phyloP scores from a whole-genome alignment of 1,140 invertebrate species.

The Helicoverpa armigera region DNA sequence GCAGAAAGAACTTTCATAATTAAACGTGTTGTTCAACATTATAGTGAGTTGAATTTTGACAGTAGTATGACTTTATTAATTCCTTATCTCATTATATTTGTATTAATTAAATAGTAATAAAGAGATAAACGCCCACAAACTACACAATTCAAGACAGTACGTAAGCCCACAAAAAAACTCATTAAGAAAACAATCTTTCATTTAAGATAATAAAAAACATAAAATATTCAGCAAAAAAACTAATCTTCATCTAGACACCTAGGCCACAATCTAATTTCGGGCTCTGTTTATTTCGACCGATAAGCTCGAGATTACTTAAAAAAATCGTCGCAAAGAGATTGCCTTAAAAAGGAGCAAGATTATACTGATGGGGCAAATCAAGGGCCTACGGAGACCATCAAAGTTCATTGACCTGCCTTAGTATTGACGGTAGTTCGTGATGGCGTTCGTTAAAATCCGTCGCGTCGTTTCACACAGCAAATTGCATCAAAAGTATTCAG shows the following conservation, averaged over 20 bases:
- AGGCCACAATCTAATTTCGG: slow-evolving; percentile 28
- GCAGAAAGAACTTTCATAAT: slow-evolving; percentile 12
- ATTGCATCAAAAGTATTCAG: slow-evolving; percentile 46
- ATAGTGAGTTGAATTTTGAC: not conserved
- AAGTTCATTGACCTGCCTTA: slow-evolving; percentile 22
- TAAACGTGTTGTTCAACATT: slow-evolving; percentile 15
- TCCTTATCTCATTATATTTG: no score
- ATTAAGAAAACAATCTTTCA: not conserved
- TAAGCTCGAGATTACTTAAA: slow-evolving; percentile 36
- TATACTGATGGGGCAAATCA: slow-evolving; percentile 40
- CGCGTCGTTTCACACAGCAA: slow-evolving; percentile 57
- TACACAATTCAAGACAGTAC: not conserved
- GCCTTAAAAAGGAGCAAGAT: slow-evolving; percentile 24
- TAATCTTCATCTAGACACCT: slow-evolving; percentile 8
- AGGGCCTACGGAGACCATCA: slow-evolving; percentile 19
- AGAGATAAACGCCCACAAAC: no score
- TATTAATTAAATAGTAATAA: no score
- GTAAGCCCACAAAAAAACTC: not conserved
- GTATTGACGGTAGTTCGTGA: slow-evolving; percentile 3
- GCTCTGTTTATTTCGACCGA: slow-evolving; percentile 30
- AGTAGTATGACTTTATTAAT: no score
- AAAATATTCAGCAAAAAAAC: not conserved
- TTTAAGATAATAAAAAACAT: not conserved
- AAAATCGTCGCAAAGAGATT: slow-evolving; percentile 26
- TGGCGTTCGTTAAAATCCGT: slow-evolving; percentile 63